Conservation (phyloP, 2,797 vertebrate genomes). For the Acanthiza pusilla region DNA sequence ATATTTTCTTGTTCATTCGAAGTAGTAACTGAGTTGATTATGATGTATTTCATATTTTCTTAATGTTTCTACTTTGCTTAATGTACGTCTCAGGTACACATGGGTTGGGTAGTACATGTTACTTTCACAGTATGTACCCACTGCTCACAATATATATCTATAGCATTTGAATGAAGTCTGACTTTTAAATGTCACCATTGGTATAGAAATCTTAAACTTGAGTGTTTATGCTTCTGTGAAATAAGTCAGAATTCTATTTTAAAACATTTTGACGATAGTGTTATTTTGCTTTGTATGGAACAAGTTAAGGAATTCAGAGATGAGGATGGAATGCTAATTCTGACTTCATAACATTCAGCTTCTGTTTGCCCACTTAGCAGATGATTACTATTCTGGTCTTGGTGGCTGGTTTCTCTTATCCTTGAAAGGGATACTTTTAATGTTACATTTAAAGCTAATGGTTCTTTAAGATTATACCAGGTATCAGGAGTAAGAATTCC, state of each 20-base stretch:
- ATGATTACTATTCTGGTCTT: not conserved
- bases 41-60: not conserved
- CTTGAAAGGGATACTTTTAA: not conserved
- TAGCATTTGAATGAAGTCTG: not conserved
- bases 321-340: not conserved
- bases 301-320: not conserved
- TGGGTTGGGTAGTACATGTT: not conserved
- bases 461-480: not conserved
- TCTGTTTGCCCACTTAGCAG: not conserved
- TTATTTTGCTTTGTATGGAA: not conserved
- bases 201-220: not conserved
- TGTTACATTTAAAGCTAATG: not conserved
- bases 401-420: not conserved
- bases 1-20: not conserved
- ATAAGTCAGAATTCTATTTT: not conserved
- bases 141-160: not conserved
- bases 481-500: not conserved
- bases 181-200: not conserved
- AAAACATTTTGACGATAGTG: not conserved
- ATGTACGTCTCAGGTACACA: not conserved
- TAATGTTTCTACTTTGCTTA: not conserved
- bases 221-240: not conserved
- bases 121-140: not conserved
- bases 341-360: not conserved
- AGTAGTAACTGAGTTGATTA: not conserved